Evolutionary conservation across 2,113 vertebrate genomes (phyloP).

Genomic region (Sphyrna mokarran): DNA sequence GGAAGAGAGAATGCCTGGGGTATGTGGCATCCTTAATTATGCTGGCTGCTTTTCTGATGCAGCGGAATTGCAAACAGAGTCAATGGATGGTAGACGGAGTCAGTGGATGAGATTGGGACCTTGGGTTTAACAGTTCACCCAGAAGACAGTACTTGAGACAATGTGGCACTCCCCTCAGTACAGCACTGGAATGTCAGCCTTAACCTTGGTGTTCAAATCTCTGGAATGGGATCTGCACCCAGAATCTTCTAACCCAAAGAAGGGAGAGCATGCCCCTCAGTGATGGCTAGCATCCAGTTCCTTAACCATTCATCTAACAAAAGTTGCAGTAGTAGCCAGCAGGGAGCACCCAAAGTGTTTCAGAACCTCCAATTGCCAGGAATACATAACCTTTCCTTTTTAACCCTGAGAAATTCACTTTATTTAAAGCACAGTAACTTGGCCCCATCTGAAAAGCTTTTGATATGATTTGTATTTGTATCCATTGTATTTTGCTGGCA

Average conservation of each 20-base stretch:
- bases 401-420: neutral
- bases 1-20: too few relatives aligned
- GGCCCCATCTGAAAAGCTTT: neutral
- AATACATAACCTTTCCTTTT: neutral
- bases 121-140: neutral
- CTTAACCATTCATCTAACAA: neutral
- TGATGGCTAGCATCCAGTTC: too few relatives aligned
- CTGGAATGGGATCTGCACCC: too few relatives aligned
- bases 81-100: too few relatives aligned
- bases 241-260: too few relatives aligned
- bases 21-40: too few relatives aligned
- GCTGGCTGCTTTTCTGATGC: too few relatives aligned
- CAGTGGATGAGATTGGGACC: too few relatives aligned
- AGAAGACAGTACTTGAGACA: too few relatives aligned
- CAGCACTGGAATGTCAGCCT: neutral
- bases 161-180: neutral
- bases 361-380: neutral
- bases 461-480: neutral
- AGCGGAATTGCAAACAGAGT: too few relatives aligned
- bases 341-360: neutral
- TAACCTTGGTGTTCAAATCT: too few relatives aligned
- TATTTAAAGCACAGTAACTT: neutral
- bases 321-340: neutral
- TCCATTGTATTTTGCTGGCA: neutral
- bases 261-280: too few relatives aligned